Conservation (phyloP, 1,140 invertebrate genomes). For the Oscheius sp. region DNA sequence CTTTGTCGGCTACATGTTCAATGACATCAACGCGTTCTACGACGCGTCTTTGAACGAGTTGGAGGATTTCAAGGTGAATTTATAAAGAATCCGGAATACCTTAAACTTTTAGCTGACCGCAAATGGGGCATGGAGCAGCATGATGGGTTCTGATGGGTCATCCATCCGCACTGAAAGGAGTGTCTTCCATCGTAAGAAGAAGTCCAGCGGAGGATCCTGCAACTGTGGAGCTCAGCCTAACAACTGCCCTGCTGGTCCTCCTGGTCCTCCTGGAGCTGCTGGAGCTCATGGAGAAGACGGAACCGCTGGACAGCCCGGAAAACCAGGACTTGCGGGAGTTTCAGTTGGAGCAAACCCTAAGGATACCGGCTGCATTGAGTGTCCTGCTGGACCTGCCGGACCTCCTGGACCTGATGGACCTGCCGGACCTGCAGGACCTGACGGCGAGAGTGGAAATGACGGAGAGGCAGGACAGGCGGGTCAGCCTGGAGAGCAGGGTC, state of each 20-base stretch:
- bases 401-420: conserved; percentile 22
- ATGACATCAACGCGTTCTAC: not conserved
- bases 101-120: not conserved
- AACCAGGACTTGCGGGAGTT: not conserved
- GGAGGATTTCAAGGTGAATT: not conserved
- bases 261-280: conserved; percentile 7
- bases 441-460: not conserved
- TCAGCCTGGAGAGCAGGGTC: conserved; percentile 8
- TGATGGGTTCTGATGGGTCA: not conserved
- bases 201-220: not conserved
- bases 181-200: not conserved
- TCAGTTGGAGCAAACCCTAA: not conserved
- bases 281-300: conserved; percentile 12
- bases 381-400: conserved; percentile 15
- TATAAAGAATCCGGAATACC: too few species aligned
- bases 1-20: not conserved
- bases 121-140: not conserved
- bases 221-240: not conserved
- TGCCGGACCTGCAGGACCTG: conserved; percentile 16
- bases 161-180: not conserved
- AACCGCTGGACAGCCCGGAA: not conserved
- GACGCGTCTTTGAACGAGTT: not conserved
- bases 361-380: not conserved
- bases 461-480: conserved; percentile 19
- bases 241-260: not conserved